Base-by-base conservation (phyloP, 1,140 invertebrate genomes). In the Musca domestica region DNA sequence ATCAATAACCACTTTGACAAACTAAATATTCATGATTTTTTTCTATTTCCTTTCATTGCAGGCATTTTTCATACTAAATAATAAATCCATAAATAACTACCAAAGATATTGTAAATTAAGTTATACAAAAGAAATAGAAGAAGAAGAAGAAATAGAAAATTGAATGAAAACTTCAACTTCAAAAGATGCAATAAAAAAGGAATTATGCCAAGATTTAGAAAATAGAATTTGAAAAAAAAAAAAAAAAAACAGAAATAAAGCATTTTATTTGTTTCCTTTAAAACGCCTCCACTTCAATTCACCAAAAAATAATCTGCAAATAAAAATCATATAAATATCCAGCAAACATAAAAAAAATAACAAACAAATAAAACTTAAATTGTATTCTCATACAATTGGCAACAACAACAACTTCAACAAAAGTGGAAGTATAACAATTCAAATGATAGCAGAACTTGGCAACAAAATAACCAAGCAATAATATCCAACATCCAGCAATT, bases 81-180 rank as follows among this genome's bases (percentile, higher is more conserved):
- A 27, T 17, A 41, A 61, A 19, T 61, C 17, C 27, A 34, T 34
- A 34, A 41, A 34, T 34, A 34, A 41, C 27, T 20, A 61, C 56
- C 56, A 61, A 61, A 61, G 56, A 61, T 61, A 17, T 34, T 41
- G 3, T 61, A 61, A 61, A 19, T 61, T 61, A 61, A 61, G 56
- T 61, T 61, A 34, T 58, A 30, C 15, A 30, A 58, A 41, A 41
- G 2, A 7, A 41, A 41, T 2, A 41, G 2, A 41, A 41, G 12
- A 7, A 5, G 6, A 41, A 41, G 9, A 30, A 30, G 9, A 30
- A 4, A 30, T 30, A 30, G 3, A 30, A 41, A 41, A 41, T 41
- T 41, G 12, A 41, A 41, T 41, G 34, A 41, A 41, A 41, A 9
- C 34, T 12, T 12, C 34, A 41, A 30, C 4, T 30, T 51, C 6